Base-by-base conservation (phyloP, 1,140 invertebrate species). In the Pseudomyrmex gracilis region DNA sequence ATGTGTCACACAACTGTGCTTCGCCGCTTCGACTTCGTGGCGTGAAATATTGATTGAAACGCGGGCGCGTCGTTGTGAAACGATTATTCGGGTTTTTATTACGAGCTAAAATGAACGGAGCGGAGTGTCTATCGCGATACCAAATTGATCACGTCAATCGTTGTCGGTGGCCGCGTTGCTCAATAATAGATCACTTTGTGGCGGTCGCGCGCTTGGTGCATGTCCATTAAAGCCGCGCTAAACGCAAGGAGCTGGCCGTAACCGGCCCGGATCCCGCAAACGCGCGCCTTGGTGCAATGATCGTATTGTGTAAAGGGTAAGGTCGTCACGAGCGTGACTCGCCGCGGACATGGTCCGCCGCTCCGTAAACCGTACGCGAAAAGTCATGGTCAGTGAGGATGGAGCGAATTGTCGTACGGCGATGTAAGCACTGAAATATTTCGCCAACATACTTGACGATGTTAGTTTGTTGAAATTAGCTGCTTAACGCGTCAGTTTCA, bases 271-370 rank as follows among this genome's bases (percentile, higher is more conserved):
- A 74, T 74, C 20, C 45, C 43, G n/a, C 20, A 53, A 66, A 51
- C 51, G 49, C 17, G 58, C 53, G 45, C 8, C 43, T 80, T 78
- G 64, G 22, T 73, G 71, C 82, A 55, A 66, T 12, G 73, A 15
- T 82, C 45, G 53, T n/a, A n/a, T 73, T 17, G 15, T n/a, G 60
- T 67, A 89, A 89, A 90, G 78, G 83, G 57, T 90, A 89, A 90
- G 87, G 83, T 87, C 74, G 22, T 49, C 66, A 55, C 24, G 53
- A 74, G 83, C 83, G 66, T 89, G 87, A 61, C 67, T 84, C 63
- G 51, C 74, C 7, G 34, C 60, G 57, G 83, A 85, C 51, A 64
- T 57, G 53, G 85, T 83, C 10, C 47, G 58, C 60, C 73, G 74
- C 49, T 87, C 67, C 67, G 20, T 17, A 12, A 53, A 66, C 49